These are phyloP conservation scores for Sebastes goodei DNA, from an alignment of 2,797 vertebrate species.

Conservation along the genomic window DNA sequence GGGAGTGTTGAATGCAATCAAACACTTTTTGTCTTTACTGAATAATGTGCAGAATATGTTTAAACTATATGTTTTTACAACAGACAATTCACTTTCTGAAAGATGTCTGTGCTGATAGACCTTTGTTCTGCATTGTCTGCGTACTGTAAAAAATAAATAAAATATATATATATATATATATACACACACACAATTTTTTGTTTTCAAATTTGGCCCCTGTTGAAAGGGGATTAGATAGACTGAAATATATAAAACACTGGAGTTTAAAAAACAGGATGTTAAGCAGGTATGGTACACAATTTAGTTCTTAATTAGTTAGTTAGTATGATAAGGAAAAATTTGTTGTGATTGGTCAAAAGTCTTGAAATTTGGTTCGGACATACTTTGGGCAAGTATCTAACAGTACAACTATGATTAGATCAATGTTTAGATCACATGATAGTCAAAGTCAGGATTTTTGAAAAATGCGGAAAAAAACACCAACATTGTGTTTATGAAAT, in stretches of 20 bases:
- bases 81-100: neutral
- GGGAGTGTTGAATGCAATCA: neutral
- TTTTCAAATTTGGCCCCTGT: too few relatives aligned
- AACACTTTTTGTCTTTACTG: neutral
- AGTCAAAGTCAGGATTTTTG: too few relatives aligned
- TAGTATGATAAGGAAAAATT: too few relatives aligned
- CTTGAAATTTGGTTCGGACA: too few relatives aligned
- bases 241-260: neutral
- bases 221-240: neutral
- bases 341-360: too few relatives aligned
- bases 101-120: neutral
- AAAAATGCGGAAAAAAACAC: too few relatives aligned
- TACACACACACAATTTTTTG: too few relatives aligned
- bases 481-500: too few relatives aligned
- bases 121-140: neutral
- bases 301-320: neutral
- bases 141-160: neutral
- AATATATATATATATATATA: too few relatives aligned
- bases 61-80: neutral
- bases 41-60: neutral
- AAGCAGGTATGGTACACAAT: neutral
- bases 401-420: too few relatives aligned
- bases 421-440: too few relatives aligned
- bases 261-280: neutral
- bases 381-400: neutral